These are phyloP conservation scores for Calliopum simillimum DNA, from an alignment of 2,888 invertebrate genomes.

Conservation along the genomic window DNA sequence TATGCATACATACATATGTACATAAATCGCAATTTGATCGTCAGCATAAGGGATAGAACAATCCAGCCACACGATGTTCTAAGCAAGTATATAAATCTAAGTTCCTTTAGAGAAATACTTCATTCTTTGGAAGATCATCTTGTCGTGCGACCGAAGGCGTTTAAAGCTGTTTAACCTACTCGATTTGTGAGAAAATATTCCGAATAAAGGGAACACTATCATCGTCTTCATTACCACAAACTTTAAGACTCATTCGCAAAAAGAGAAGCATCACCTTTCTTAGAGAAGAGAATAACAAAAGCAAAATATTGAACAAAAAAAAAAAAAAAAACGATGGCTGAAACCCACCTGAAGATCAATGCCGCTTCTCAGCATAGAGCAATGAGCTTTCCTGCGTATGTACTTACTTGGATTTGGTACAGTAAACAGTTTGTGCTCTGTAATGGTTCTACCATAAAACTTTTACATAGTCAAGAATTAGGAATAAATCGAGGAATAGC, in stretches of 20 bases:
- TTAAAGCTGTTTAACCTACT: conserved; percentile 24
- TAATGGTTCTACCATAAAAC: not conserved
- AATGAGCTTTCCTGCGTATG: not conserved
- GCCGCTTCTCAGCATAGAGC: not conserved
- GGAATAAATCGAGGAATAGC: not conserved
- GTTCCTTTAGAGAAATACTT: conserved; percentile 32
- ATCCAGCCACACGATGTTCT: too few species aligned
- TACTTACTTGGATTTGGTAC: too few species aligned
- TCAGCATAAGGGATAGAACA: too few species aligned
- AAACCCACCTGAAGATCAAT: conserved; percentile 35
- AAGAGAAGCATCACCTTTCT: conserved; percentile 1
- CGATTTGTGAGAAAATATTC: conserved; percentile 10
- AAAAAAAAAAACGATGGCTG: not conserved
- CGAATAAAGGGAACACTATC: not conserved
- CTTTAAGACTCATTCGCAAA: not conserved
- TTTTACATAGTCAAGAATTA: not conserved
- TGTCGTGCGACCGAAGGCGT: conserved; percentile 32
- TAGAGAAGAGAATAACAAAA: too few species aligned
- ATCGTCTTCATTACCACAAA: not conserved
- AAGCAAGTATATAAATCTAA: conserved; percentile 38
- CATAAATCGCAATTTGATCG: too few species aligned
- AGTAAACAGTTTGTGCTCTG: too few species aligned
- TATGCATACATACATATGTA: too few species aligned
- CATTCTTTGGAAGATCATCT: conserved; percentile 34
- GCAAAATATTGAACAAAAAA: too few species aligned